A percentile compares a stretch with the other conserved stretches of the same genome.
Conservation (phyloP, 2,797 vertebrate genomes). For the Lepidocolaptes lacrymiger region DNA sequence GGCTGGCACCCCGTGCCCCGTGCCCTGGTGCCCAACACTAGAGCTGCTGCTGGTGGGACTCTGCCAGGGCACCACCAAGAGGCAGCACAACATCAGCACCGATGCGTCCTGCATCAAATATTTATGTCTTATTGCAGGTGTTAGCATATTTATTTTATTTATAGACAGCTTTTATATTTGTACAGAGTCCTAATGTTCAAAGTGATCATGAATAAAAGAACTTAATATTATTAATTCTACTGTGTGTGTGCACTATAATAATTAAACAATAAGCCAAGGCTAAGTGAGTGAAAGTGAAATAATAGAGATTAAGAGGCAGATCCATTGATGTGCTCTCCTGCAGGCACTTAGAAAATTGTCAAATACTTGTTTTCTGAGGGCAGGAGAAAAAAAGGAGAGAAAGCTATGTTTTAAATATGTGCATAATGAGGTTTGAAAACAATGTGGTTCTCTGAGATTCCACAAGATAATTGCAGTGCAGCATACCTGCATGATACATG, state of each 20-base stretch:
- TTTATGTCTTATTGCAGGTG: background rate
- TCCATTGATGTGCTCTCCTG: background rate
- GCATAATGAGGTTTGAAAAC: background rate
- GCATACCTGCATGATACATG: accelerated
- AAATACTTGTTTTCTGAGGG: background rate
- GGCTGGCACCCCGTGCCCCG: background rate
- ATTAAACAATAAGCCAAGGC: background rate
- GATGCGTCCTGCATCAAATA: background rate
- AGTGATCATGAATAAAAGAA: background rate
- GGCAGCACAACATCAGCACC: accelerated
- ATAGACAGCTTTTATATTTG: conserved; percentile 6
- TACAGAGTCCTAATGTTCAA: background rate
- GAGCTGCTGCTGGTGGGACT: background rate
- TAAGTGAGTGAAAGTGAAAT: background rate
- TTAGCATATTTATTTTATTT: conserved; percentile 57
- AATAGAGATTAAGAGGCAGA: background rate
- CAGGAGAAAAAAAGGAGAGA: background rate
- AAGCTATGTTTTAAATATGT: background rate
- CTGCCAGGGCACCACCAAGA: background rate
- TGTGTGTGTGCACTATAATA: background rate
- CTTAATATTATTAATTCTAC: background rate
- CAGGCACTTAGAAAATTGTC: background rate
- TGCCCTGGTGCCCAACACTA: background rate
- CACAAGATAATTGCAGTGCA: background rate
- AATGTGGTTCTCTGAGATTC: background rate